Evolutionary conservation across 2,113 vertebrate genomes (phyloP), one percentile per base, ranked within the genome.

Genomic region (Halcyon malimbica): DNA sequence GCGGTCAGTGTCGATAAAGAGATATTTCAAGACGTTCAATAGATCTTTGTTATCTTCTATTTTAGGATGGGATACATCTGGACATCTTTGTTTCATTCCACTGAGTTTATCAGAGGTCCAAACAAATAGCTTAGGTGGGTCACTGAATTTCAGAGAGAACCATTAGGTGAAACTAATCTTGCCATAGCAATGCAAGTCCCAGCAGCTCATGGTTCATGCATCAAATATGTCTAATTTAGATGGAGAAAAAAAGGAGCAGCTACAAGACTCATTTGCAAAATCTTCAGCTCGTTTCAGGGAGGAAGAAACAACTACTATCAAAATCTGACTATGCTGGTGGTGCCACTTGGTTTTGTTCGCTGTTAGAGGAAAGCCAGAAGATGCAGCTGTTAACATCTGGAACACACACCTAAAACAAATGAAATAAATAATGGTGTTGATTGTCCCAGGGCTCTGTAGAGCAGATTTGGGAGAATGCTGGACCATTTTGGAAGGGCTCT

Each of bases 381-480:
- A 16, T 26, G 46, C 16, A 71, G 29, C 21, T 71, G 35, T 80
- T 81, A 60, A 35, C 37, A 68, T 5, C 64, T 59, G 31, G 50
- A 88, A 74, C 39, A 78, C 17, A 44, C 35, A 63, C 9, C 23
- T 67, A 56, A 86, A 77, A 0, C 59, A 71, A 87, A 35, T 7
- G 16, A 76, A 57, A 42, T n/a, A 59, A 60, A 42, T 33, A 42
- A 42, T 42, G 10, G 8, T 1, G 0, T 10, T 56, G 53, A 75
- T 63, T 11, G 15, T 11, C 33, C 21, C 25, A 18, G 69, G 20
- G 10, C 5, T 83, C 46, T 64, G 26, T 60, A 64, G 6, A 21
- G 3, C 1, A 1, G 26, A 6, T 9, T 35, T 20, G 24, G 16
- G 10, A 81, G 86, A 80, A 54, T 37, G 31, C 33, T 0, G 1